Evolutionary conservation across 2,888 invertebrate genomes (phyloP).

Genomic region (Branchipolynoe longqiensis): DNA sequence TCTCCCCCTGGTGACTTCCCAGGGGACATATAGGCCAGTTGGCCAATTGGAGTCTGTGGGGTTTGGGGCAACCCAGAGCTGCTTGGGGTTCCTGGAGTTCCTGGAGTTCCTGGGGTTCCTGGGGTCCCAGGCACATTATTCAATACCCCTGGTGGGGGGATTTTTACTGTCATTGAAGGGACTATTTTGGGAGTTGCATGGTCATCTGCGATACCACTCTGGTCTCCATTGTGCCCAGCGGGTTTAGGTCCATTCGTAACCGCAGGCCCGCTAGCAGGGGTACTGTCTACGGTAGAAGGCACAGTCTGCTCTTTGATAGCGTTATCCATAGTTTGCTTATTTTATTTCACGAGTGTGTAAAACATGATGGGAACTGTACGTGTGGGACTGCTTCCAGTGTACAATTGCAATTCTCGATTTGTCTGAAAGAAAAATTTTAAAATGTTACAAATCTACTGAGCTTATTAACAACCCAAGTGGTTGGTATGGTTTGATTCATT

Average conservation of each 20-base stretch:
- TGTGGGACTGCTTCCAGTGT: too few relatives aligned
- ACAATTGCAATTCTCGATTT: too few relatives aligned
- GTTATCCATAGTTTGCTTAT: not conserved
- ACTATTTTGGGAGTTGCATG: not conserved
- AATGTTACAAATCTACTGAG: too few relatives aligned
- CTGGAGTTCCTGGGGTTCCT: not conserved
- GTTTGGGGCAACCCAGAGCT: constrained; percentile 15
- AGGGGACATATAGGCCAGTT: constrained; percentile 45
- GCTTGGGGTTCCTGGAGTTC: not conserved
- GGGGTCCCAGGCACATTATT: not conserved
- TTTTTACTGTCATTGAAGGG: constrained; percentile 30
- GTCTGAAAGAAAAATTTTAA: too few relatives aligned
- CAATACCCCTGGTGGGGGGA: not conserved
- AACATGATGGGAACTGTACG: not conserved
- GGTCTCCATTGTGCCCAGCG: constrained; percentile 26
- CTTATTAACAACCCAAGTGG: too few relatives aligned
- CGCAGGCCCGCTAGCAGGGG: not conserved
- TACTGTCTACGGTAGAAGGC: not conserved
- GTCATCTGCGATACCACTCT: not conserved
- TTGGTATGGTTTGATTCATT: too few relatives aligned
- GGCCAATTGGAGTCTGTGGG: constrained; percentile 35
- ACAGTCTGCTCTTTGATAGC: not conserved
- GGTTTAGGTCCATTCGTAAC: constrained; percentile 38
- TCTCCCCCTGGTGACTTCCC: constrained; percentile 34
- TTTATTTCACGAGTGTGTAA: constrained; percentile 2